A percentile compares a stretch with the other conserved stretches of the same genome.
These are phyloP conservation scores for Maccullochella peelii DNA, from an alignment of 2,113 vertebrate species.

Conservation along the genomic window DNA sequence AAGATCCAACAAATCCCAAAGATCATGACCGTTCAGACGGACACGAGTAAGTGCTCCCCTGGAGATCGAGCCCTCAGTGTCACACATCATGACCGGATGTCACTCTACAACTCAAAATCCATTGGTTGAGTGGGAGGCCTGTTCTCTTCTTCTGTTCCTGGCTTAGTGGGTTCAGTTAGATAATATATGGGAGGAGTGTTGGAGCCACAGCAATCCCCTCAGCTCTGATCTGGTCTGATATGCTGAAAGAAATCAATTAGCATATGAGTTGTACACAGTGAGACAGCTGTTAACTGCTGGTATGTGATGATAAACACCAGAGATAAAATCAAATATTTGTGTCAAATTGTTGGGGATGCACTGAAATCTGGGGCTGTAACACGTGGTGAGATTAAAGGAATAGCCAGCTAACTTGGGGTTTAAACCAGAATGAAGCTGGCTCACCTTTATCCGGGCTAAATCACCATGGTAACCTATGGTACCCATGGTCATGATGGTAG, in stretches of 20 bases:
- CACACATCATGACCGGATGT: conserved; percentile 32
- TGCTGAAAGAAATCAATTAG: conserved; percentile 48
- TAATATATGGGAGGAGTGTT: conserved; percentile 48
- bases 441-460: not conserved
- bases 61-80: conserved; percentile 52
- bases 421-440: conserved; percentile 14
- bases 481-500: too few species aligned
- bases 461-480: not conserved
- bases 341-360: not conserved
- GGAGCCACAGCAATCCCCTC: conserved; percentile 31
- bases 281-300: conserved; percentile 44
- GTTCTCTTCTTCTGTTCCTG: conserved; percentile 20
- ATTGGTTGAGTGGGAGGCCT: conserved; percentile 22
- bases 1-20: conserved; percentile 61
- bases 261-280: conserved; percentile 12
- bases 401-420: conserved; percentile 1
- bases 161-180: conserved; percentile 22
- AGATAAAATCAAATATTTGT: conserved; percentile 9
- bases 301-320: conserved; percentile 4
- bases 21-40: conserved; percentile 71
- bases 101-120: conserved; percentile 66
- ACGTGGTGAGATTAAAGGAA: conserved; percentile 12
- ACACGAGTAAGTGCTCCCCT: conserved; percentile 86
- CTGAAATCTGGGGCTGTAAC: not conserved
- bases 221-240: conserved; percentile 20